These are phyloP conservation scores for Nesogale talazaci DNA, from an alignment of 2,113 vertebrate genomes.

Conservation along the genomic window DNA sequence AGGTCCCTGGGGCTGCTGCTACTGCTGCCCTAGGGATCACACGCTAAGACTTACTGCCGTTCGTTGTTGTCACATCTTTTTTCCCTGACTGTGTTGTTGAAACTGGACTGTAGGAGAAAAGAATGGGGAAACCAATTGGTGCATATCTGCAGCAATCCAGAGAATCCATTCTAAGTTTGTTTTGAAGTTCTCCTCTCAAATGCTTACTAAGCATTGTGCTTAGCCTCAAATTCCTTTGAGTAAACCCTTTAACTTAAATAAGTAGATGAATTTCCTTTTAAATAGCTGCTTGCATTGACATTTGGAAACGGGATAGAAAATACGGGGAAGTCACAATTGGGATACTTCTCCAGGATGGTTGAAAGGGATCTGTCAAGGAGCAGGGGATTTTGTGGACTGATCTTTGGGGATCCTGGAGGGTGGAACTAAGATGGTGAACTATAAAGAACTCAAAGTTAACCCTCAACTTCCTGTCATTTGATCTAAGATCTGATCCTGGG, in stretches of 20 bases:
- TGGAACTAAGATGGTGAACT: background rate
- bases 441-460: background rate
- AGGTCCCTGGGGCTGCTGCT: background rate
- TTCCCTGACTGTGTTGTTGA: background rate
- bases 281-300: background rate
- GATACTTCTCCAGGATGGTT: background rate
- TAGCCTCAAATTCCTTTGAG: slow-evolving; percentile 29
- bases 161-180: background rate
- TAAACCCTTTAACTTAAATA: slow-evolving; percentile 5
- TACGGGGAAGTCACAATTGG: background rate
- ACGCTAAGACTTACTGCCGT: background rate
- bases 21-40: background rate
- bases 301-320: slow-evolving; percentile 13
- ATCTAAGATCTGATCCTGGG: background rate
- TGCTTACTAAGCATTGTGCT: background rate
- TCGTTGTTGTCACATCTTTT: background rate
- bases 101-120: background rate
- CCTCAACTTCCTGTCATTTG: background rate
- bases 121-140: background rate
- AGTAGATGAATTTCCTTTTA: slow-evolving; percentile 30
- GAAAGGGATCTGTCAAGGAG: background rate
- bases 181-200: slow-evolving; percentile 23
- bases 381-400: background rate
- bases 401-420: background rate
- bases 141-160: background rate